These are phyloP conservation scores for Lasiurus borealis DNA, from an alignment of 2,113 vertebrate species.

Conservation along the genomic window DNA sequence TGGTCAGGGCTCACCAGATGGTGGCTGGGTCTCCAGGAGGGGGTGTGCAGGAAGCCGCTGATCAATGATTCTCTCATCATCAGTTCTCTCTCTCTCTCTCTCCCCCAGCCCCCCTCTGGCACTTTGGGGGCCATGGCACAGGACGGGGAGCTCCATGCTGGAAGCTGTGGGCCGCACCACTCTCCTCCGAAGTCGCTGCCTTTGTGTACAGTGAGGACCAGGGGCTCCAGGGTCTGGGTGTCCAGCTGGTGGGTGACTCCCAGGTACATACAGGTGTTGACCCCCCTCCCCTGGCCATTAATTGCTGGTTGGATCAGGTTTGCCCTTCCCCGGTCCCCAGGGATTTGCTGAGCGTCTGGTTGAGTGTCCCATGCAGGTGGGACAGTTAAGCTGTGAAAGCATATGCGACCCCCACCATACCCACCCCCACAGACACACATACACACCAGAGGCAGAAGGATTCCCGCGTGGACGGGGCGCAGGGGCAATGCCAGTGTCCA, in stretches of 20 bases:
- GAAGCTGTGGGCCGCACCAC: neutral
- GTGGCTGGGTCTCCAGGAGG: no score
- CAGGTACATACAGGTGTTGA: neutral
- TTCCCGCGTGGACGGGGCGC: neutral
- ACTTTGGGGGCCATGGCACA: neutral
- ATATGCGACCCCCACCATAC: rapidly evolving
- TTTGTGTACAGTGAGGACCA: neutral
- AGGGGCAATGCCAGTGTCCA: neutral
- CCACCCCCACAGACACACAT: no score
- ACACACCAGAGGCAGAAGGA: neutral
- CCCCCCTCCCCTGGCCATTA: no score
- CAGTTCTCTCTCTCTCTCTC: no score
- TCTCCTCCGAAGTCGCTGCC: neutral
- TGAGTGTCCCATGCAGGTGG: neutral
- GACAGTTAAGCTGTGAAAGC: neutral
- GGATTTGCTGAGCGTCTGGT: neutral
- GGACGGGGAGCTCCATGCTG: no score
- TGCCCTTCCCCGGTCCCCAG: neutral
- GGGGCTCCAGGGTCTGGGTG: neutral
- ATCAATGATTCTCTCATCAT: no score
- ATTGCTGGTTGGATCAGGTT: neutral
- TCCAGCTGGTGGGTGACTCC: neutral
- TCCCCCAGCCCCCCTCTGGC: neutral
- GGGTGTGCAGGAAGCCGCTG: no score
- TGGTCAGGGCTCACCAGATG: no score